Conservation (phyloP, 2,113 vertebrate species). For the Brachionichthys hirsutus region DNA sequence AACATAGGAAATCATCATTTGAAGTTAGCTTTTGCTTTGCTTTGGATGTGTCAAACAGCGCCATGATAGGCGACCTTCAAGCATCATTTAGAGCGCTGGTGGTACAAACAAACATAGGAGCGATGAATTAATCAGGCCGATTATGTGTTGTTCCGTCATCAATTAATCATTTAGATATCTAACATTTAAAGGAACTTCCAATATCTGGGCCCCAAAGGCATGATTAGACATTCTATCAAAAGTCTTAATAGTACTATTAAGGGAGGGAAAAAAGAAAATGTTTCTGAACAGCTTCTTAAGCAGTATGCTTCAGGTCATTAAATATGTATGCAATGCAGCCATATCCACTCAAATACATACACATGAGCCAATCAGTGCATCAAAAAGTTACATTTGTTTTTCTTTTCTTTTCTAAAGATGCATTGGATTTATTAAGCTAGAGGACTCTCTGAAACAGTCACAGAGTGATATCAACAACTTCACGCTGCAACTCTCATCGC, state of each 20-base stretch:
- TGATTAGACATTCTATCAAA: too few relatives aligned
- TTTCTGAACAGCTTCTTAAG: too few relatives aligned
- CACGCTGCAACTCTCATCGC: neutral
- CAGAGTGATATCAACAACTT: slow-evolving; percentile 4
- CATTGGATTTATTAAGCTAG: too few relatives aligned
- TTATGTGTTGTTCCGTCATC: neutral
- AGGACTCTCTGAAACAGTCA: neutral
- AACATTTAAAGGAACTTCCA: too few relatives aligned
- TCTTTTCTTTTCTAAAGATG: too few relatives aligned
- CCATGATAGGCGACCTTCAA: slow-evolving; percentile 5
- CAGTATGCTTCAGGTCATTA: too few relatives aligned
- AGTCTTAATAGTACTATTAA: too few relatives aligned
- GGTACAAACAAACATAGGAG: slow-evolving; percentile 13
- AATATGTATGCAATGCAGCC: too few relatives aligned
- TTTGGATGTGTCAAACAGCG: too few relatives aligned
- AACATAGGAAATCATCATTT: slow-evolving; percentile 1
- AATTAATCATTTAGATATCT: too few relatives aligned
- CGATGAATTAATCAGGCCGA: slow-evolving; percentile 8
- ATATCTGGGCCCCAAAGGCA: too few relatives aligned
- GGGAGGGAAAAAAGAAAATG: too few relatives aligned
- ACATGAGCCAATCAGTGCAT: neutral
- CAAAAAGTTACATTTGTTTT: neutral
- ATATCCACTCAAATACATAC: neutral
- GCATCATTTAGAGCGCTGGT: slow-evolving; percentile 4
- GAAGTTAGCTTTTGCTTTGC: slow-evolving; percentile 15